Evolutionary conservation across 2,888 invertebrate genomes (phyloP), one percentile per base, ranked within the genome.

Genomic region (Oligia strigilis): DNA sequence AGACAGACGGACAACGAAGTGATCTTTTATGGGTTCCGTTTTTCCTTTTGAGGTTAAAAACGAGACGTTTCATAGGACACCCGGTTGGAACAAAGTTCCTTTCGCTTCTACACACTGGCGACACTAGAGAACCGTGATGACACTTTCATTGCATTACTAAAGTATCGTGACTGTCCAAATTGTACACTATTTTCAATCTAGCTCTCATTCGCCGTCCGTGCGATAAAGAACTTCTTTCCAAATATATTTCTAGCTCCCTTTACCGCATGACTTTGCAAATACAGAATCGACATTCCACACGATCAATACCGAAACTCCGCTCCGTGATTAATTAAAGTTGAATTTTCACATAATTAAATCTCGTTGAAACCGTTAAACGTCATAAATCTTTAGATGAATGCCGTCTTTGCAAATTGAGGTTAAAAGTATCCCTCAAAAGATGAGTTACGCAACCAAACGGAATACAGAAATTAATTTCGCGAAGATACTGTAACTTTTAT

Each of bases 381-480:
- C 88, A 91, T 92, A 92, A 92, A 92, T 93, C 91, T 92, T 91
- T 82, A 72, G 86, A 84, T 90, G 90, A 92, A 92, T 91, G 84
- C 88, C 87, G 87, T 87, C 89, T 89, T 87, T 76, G 79, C 82
- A 86, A 90, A 90, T 90, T 90, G 90, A 90, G 91, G 91, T 91
- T 89, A 89, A 91, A 91, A 91, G 87, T 88, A 86, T 81, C 87
- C 83, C 82, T 89, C 89, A 89, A 89, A 90, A 90, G 90, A 89
- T 89, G 87, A 89, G 90, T 91, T 91, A 87, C 89, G 90, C 79
- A 91, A 89, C 88, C 87, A 88, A 88, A 90, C 55, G 87, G 88
- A 87, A 89, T 88, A 88, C 85, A 88, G 84, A 86, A 89, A 90
- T 88, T 90, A 89, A 88, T 86, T 86, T 85, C 76, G 78, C 75